Conservation (phyloP, 1,140 invertebrate species). For the Notospermus geniculatus region DNA sequence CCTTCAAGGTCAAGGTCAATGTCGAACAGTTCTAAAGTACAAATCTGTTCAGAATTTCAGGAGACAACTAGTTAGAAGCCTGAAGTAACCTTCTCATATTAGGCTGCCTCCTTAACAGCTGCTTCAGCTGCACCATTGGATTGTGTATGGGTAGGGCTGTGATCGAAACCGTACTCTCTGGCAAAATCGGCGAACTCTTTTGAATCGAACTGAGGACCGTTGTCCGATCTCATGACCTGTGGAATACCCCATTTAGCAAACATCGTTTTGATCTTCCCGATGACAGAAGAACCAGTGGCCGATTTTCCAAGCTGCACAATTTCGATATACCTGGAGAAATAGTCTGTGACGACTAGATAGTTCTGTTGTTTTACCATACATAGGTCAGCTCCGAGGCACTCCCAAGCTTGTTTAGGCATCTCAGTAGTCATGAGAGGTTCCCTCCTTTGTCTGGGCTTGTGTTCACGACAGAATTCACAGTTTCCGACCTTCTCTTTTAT, state of each 20-base stretch:
- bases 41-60: too few relatives aligned
- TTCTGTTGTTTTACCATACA: slow-evolving; percentile 13
- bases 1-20: too few relatives aligned
- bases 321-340: slow-evolving; percentile 25
- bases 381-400: slow-evolving; percentile 14
- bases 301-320: slow-evolving; percentile 15
- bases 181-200: slow-evolving; percentile 29
- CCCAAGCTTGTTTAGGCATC: slow-evolving; percentile 19
- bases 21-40: too few relatives aligned
- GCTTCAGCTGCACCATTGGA: too few relatives aligned
- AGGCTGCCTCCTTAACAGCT: too few relatives aligned
- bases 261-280: slow-evolving; percentile 23
- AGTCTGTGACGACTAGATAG: slow-evolving; percentile 25
- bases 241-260: slow-evolving; percentile 31
- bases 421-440: neutral
- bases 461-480: neutral
- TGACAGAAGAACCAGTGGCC: slow-evolving; percentile 7
- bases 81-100: too few relatives aligned
- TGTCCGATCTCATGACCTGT: slow-evolving; percentile 26
- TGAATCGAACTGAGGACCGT: slow-evolving; percentile 29
- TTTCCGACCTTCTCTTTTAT: neutral
- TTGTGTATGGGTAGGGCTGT: too few relatives aligned
- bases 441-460: neutral
- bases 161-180: slow-evolving; percentile 22
- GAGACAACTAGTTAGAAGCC: too few relatives aligned